Percentiles rank a stretch among this genome's conserved stretches.
phyloP scores from a whole-genome alignment of 2,113 vertebrate species.

The Mesitornis unicolor region DNA sequence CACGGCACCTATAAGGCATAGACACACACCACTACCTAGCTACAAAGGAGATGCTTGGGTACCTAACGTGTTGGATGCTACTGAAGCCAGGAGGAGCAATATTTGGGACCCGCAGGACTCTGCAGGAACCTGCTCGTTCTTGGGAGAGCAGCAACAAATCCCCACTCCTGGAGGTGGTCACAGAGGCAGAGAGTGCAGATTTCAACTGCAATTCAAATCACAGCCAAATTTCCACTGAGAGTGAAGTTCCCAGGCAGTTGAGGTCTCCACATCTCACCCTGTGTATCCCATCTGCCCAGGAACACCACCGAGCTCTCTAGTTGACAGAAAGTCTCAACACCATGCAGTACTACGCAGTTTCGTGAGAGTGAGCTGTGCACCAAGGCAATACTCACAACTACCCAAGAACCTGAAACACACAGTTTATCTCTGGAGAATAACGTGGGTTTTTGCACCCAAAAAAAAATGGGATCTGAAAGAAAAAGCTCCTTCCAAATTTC shows the following conservation, averaged over 20 bases:
- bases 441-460: background rate
- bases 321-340: background rate
- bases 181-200: background rate
- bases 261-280: background rate
- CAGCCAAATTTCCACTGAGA: background rate
- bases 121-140: background rate
- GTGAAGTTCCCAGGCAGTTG: background rate
- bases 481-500: constrained; percentile 22
- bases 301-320: background rate
- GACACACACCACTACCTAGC: background rate
- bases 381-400: background rate
- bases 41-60: background rate
- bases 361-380: background rate
- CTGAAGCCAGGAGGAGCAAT: background rate
- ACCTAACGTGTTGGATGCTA: rapidly evolving
- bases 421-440: background rate
- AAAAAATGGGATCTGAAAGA: constrained; percentile 32
- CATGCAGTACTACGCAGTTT: background rate
- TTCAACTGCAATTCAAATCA: background rate
- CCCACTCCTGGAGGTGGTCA: background rate
- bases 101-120: background rate
- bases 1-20: background rate
- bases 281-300: background rate
- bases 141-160: background rate
- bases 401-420: background rate